These are phyloP conservation scores for Drosophila novamexicana DNA, from an alignment of 1,140 invertebrate species.

Conservation along the genomic window DNA sequence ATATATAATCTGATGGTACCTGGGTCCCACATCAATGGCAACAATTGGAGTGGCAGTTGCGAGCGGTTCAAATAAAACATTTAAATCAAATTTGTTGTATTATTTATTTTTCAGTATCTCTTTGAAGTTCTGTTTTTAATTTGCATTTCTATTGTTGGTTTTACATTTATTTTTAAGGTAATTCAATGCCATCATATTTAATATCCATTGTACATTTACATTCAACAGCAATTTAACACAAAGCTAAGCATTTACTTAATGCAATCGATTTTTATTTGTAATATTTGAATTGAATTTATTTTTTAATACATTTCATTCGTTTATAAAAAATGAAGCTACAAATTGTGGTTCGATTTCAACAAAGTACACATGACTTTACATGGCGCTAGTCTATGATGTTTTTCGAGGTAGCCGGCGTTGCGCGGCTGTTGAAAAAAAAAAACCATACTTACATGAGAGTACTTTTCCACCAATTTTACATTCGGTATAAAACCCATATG, in stretches of 20 bases:
- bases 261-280: conserved; percentile 35
- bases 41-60: background rate
- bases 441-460: conserved; percentile 29
- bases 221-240: conserved; percentile 84
- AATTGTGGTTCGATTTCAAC: conserved; percentile 24
- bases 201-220: conserved; percentile 83
- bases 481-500: conserved; percentile 16
- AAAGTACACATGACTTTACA: conserved; percentile 15
- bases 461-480: conserved; percentile 10
- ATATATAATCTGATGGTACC: background rate
- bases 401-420: background rate
- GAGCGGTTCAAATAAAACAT: background rate
- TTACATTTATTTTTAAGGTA: conserved; percentile 32
- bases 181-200: conserved; percentile 65
- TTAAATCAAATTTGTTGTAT: conserved; percentile 70
- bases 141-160: conserved; percentile 57
- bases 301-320: conserved; percentile 21
- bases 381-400: no score
- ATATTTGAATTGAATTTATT: conserved; percentile 32
- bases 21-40: background rate
- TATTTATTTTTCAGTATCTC: conserved; percentile 78
- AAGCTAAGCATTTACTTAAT: conserved; percentile 81
- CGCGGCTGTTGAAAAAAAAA: background rate
- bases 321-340: conserved; percentile 28
- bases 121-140: conserved; percentile 67